Percentiles rank a stretch among this genome's conserved stretches.
Evolutionary conservation across 2,113 vertebrate genomes (phyloP).

Genomic region (Strigops habroptila): DNA sequence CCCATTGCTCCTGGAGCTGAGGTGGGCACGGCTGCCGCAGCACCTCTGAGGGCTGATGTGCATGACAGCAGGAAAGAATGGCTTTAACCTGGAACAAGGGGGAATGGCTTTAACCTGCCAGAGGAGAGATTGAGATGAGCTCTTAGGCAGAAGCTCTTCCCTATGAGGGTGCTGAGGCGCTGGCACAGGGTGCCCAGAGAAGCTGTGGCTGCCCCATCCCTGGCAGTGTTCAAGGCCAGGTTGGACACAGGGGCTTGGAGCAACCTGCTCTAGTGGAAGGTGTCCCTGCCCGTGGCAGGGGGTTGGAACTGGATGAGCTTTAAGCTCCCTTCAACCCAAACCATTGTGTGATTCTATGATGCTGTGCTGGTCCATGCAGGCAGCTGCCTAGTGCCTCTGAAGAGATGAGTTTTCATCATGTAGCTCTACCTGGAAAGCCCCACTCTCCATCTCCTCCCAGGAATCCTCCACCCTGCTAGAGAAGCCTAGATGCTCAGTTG

Average conservation of each 20-base stretch:
- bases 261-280: neutral
- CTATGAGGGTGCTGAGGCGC: too few species aligned
- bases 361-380: neutral
- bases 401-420: neutral
- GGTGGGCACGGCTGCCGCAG: neutral
- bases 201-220: too few species aligned
- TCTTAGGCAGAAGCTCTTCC: too few species aligned
- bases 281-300: neutral
- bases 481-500: neutral
- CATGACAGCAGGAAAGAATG: neutral
- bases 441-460: neutral
- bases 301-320: neutral
- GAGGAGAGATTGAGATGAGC: neutral
- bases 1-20: neutral
- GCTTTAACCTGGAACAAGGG: neutral
- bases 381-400: neutral
- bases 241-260: too few species aligned
- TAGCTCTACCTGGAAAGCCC: neutral
- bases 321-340: neutral
- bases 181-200: too few species aligned
- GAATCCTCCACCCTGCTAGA: neutral
- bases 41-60: fast-evolving
- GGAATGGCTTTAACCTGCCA: neutral
- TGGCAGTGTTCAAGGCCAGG: too few species aligned
- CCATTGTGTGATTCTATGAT: too few species aligned